These are phyloP conservation scores for Ylistrum balloti DNA, from an alignment of 1,140 invertebrate genomes.

Conservation along the genomic window DNA sequence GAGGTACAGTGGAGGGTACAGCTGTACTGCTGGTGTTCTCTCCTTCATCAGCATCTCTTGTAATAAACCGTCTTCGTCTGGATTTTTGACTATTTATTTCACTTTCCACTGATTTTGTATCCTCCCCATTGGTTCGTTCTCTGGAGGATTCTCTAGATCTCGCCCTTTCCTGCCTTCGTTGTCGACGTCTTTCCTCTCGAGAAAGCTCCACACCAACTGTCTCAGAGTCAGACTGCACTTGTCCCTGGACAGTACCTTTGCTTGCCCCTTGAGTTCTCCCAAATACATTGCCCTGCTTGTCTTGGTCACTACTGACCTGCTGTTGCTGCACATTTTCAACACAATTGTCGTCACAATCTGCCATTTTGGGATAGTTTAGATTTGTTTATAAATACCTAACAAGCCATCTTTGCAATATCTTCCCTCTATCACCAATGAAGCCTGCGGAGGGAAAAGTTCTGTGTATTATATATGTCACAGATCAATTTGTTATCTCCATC, in stretches of 20 bases:
- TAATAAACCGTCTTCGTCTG: background rate
- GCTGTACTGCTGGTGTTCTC: background rate
- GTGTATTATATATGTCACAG: background rate
- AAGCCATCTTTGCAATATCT: background rate
- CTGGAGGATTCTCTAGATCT: background rate
- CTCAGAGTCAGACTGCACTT: background rate
- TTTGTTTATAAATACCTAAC: background rate
- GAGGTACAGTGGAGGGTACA: background rate
- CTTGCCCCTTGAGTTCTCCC: background rate
- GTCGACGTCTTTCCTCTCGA: background rate
- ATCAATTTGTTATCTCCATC: constrained; percentile 23
- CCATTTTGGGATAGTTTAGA: background rate
- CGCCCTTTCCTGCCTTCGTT: background rate
- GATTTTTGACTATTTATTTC: constrained; percentile 2
- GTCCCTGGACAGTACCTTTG: background rate
- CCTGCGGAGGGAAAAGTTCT: background rate
- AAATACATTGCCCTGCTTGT: background rate
- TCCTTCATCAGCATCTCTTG: background rate
- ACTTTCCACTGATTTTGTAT: background rate
- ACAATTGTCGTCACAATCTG: background rate
- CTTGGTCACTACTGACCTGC: background rate
- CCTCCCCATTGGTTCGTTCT: background rate
- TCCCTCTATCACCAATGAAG: background rate
- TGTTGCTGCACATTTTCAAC: constrained; percentile 20
- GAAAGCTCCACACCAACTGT: constrained; percentile 3